A percentile compares a stretch with the other conserved stretches of the same genome.
phyloP scores from a whole-genome alignment of 2,888 invertebrate species.

The Leucophora obtusa region DNA sequence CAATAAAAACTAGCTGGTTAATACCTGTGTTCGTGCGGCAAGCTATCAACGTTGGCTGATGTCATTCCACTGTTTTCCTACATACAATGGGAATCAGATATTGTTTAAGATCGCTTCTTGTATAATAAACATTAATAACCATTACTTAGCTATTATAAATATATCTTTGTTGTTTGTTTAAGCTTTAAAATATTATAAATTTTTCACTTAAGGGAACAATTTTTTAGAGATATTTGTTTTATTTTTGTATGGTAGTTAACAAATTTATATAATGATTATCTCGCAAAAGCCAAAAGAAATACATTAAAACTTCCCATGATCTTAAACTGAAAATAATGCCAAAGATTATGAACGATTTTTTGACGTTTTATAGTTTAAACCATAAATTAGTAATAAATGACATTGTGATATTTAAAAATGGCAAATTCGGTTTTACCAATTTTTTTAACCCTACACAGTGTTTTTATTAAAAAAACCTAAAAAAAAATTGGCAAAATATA shows the following conservation, averaged over 20 bases:
- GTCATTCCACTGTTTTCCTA: neutral
- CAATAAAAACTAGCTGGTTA: neutral
- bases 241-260: too few species aligned
- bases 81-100: neutral
- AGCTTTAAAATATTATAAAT: neutral
- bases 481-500: neutral
- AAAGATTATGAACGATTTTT: neutral
- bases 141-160: constrained; percentile 3
- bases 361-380: neutral
- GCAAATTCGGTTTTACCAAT: too few species aligned
- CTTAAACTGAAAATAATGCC: neutral
- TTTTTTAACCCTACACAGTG: too few species aligned
- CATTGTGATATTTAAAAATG: neutral
- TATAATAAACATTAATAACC: neutral
- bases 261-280: neutral
- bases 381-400: neutral
- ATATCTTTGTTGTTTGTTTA: neutral
- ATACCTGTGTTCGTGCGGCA: too few species aligned
- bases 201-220: neutral
- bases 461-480: too few species aligned
- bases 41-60: too few species aligned
- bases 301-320: neutral
- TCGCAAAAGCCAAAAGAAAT: neutral
- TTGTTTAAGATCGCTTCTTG: neutral
- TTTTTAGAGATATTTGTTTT: neutral